Base-by-base conservation (phyloP, 2,888 invertebrate species). In the Anagyrus pseudococci region DNA sequence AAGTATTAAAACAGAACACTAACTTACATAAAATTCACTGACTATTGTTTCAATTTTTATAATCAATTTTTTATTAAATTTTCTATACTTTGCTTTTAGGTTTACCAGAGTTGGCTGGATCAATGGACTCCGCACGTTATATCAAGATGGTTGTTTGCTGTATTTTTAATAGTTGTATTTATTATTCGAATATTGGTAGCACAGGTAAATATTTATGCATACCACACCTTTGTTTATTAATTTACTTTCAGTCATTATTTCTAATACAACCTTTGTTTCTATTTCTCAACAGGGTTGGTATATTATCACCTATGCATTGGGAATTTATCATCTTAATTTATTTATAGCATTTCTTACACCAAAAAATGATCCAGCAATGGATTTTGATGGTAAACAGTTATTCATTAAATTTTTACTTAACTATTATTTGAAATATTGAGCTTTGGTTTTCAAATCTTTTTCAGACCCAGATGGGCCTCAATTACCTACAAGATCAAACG, bases 341-440 rank as follows among this genome's bases (percentile, higher is more conserved):
- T 98, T 99, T 85, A 97, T 99, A 85, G 97, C 98, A 84, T 99
- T 99, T 87, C 88, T 99, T 72, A 97, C 99, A 77, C 99, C 99
- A 77, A 98, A 98, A 87, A 97, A 98, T 79, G 98, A 99, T 87
- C 99, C 98, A 70, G 95, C 95, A 44, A 89, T 94, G 86, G 94
- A 95, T 83, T 93, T 93, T 81, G 93, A 94, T 84, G 94, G 94
- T 90, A 84, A 86, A 10, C 8, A 33, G 19, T 33, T 43, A 17
- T 20, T 44, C 20, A 4, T 17, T 44, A 10, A 47, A 37, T 37
- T 6, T 46, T 13, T 6, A 43, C 2, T 23, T 29, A 55, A 48
- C 22, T 19, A 26, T 61, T 44, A 8, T 19, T 7, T 17, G n/a
- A n/a, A n/a, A n/a, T n/a, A n/a, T n/a, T n/a, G n/a, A n/a, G n/a